Evolutionary conservation across 1,140 invertebrate species (phyloP).

Genomic region (Drosophila pandora): DNA sequence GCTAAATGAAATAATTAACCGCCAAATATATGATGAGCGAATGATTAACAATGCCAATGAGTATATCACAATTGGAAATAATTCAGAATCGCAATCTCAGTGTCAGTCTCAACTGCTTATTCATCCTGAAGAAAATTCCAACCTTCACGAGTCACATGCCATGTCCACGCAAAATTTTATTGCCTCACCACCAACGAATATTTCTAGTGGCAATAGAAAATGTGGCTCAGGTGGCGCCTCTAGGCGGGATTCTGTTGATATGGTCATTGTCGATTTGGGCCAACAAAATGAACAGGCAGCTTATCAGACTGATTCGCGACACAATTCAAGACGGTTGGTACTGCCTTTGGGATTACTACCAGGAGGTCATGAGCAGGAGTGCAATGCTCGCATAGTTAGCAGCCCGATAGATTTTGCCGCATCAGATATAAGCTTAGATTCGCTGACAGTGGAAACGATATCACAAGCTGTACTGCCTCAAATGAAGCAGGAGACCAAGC

Average conservation of each 20-base stretch:
- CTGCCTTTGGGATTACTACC: constrained; percentile 50
- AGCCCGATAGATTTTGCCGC: constrained; percentile 69
- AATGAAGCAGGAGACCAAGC: constrained; percentile 66
- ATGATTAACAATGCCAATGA: constrained; percentile 85
- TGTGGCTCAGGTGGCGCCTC: not conserved
- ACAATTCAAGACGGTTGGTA: constrained; percentile 50
- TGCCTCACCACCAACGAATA: constrained; percentile 32
- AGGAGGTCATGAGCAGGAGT: constrained; percentile 38
- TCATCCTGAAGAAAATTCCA: not conserved
- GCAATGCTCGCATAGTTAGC: constrained; percentile 22
- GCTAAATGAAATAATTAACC: constrained; percentile 87
- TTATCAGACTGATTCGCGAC: constrained; percentile 71
- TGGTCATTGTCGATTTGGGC: constrained; percentile 84
- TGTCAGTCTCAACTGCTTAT: not conserved
- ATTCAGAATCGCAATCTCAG: constrained; percentile 2
- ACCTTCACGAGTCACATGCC: constrained; percentile 17
- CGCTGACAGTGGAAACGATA: constrained; percentile 47
- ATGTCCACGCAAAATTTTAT: constrained; percentile 47
- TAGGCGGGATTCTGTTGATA: constrained; percentile 82
- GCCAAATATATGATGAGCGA: constrained; percentile 86
- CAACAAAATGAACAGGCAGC: constrained; percentile 62
- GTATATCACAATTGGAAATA: constrained; percentile 37
- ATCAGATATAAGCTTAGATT: constrained; percentile 67
- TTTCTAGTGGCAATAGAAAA: constrained; percentile 70
- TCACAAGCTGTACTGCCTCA: constrained; percentile 36